phyloP scores from a whole-genome alignment of 2,888 invertebrate genomes.

The Xanthia togata region DNA sequence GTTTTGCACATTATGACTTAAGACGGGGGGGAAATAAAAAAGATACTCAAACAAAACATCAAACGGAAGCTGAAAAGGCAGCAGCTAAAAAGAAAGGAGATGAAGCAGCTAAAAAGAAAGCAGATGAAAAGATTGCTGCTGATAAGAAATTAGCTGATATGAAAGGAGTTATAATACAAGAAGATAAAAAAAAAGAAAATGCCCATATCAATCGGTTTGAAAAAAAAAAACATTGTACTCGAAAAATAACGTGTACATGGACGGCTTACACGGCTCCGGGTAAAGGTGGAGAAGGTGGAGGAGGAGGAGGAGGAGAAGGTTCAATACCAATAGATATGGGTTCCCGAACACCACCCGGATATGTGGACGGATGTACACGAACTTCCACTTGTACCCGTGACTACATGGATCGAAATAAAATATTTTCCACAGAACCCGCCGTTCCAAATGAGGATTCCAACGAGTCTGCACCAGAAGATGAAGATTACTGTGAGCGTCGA shows the following conservation, averaged over 20 bases:
- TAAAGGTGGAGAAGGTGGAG: slow-evolving; percentile 69
- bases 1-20: slow-evolving; percentile 68
- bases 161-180: too few relatives aligned
- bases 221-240: slow-evolving; percentile 81
- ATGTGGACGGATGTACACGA: slow-evolving; percentile 85
- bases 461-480: slow-evolving; percentile 69
- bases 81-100: too few relatives aligned
- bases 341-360: slow-evolving; percentile 83
- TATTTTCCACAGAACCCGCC: slow-evolving; percentile 61
- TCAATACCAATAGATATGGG: slow-evolving; percentile 67
- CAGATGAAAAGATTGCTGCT: too few relatives aligned
- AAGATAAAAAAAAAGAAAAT: too few relatives aligned
- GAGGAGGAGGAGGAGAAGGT: slow-evolving; percentile 20
- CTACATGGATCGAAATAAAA: slow-evolving; percentile 82
- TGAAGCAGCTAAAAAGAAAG: too few relatives aligned
- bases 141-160: too few relatives aligned
- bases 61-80: too few relatives aligned
- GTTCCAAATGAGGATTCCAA: slow-evolving; percentile 30
- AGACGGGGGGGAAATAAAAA: slow-evolving; percentile 60
- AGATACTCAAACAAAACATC: too few relatives aligned
- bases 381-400: slow-evolving; percentile 87
- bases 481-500: slow-evolving; percentile 85
- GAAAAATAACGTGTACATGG: slow-evolving; percentile 87
- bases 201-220: slow-evolving; percentile 66
- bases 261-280: slow-evolving; percentile 74